These are phyloP conservation scores for Spicauda simplicius DNA, from an alignment of 2,888 invertebrate genomes.

Conservation along the genomic window DNA sequence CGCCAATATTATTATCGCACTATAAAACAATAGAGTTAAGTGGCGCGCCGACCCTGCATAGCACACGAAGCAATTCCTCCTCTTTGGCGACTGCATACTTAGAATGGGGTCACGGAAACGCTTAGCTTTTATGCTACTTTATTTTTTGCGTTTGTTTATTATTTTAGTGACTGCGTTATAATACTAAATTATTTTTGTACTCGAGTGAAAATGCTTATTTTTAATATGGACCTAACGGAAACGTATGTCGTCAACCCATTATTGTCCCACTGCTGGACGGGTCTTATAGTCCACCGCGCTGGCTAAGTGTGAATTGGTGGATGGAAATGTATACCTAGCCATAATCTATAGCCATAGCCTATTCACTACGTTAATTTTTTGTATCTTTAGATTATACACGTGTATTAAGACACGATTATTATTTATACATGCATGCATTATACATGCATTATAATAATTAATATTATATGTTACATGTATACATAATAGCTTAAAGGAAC, in stretches of 20 bases:
- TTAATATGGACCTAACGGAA: background rate
- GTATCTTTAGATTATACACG: too few species aligned
- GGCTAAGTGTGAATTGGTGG: too few species aligned
- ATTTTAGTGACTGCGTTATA: slow-evolving; percentile 1
- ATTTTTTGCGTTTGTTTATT: slow-evolving; percentile 27
- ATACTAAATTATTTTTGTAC: background rate
- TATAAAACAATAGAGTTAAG: slow-evolving; percentile 65
- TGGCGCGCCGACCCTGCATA: slow-evolving; percentile 43
- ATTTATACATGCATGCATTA: background rate
- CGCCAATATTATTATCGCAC: slow-evolving; percentile 66
- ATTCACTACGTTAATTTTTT: too few species aligned
- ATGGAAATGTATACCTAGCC: too few species aligned
- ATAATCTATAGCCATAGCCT: too few species aligned
- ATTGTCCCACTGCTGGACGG: too few species aligned
- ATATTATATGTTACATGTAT: background rate
- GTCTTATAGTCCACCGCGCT: too few species aligned
- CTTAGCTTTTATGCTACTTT: slow-evolving; percentile 29
- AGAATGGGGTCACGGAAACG: slow-evolving; percentile 34
- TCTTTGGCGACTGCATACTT: slow-evolving; percentile 34
- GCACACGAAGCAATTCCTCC: slow-evolving; percentile 34
- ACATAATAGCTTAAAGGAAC: background rate
- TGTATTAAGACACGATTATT: too few species aligned
- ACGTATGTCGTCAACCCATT: too few species aligned
- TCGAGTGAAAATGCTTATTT: background rate
- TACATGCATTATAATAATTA: background rate